Evolutionary conservation across 2,113 vertebrate species (phyloP), one percentile per base, ranked within the genome.

Genomic region (Potamarius usumacintae): DNA sequence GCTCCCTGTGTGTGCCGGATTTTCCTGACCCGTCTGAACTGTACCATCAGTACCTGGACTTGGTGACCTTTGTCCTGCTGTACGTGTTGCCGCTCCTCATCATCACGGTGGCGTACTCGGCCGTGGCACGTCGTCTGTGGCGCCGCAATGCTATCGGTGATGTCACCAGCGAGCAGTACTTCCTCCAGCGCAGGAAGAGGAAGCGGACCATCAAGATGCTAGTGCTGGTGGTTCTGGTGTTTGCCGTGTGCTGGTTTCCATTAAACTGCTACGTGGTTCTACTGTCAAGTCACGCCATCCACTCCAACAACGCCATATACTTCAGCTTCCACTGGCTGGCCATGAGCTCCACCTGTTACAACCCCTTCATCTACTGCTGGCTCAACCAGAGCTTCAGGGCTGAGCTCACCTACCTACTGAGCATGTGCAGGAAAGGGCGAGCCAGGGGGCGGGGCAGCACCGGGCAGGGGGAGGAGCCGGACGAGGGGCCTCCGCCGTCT

Each of bases 351-450:
- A 98, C 97, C 72, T 99, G 98, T 93, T 98, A 97, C 93, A 99
- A 99, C 91, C 98, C 98, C 8, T 99, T 98, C 93, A 97, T 98
- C 91, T 99, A 99, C 94, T 99, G 97, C 93, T 99, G 97, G 93
- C 96, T 99, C 84, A 98, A 99, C 0, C 97, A 98, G 88, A 96
- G 94, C 90, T 99, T 99, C 91, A 94, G 97, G 53, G 94, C 95
- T 0, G 97, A 98, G 78, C 95, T 98, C 1, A 96, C 96, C 89
- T 95, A 95, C 7, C 93, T 99, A 84, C 89, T 98, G 60, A 91
- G 89, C 87, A 86, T 97, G 86, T 99, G 96, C 93, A 92, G 87
- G 96, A 93, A 89, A n/a, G 81, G 4, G 88, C 92, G 3, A 80
- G 92, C 92, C 34, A 91, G 90, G 11, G 89, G 77, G 50, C 63